A percentile compares a stretch with the other conserved stretches of the same genome.
Conservation (phyloP, 2,113 vertebrate species). For the Gorilla gorilla region DNA sequence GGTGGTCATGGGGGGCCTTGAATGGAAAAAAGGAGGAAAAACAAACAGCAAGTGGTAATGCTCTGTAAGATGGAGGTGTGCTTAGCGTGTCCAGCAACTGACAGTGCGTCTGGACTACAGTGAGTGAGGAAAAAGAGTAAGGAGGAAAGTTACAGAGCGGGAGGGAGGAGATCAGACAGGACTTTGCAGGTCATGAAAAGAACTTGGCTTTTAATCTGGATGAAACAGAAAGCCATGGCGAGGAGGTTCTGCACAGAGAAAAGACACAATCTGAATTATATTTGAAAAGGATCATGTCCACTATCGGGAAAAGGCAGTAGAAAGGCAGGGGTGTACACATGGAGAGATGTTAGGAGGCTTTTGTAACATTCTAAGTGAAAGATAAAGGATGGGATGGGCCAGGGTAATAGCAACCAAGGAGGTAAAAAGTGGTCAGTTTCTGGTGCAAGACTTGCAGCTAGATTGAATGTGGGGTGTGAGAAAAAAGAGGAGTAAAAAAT, state of each 20-base stretch:
- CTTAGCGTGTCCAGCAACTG: background rate
- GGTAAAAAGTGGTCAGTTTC: background rate
- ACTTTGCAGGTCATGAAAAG: background rate
- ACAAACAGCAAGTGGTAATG: background rate
- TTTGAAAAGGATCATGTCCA: background rate
- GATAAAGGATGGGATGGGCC: background rate
- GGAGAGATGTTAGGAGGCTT: background rate
- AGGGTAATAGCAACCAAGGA: background rate
- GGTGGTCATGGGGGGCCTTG: background rate
- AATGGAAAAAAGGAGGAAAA: background rate
- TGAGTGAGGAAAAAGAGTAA: fast-evolving
- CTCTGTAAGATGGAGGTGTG: background rate
- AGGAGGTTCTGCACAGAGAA: background rate
- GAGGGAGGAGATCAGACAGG: background rate
- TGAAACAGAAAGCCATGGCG: background rate
- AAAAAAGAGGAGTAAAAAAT: background rate
- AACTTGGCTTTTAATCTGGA: background rate
- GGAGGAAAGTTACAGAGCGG: fast-evolving
- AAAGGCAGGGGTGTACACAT: background rate
- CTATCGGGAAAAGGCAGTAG: background rate
- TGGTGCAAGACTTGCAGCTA: background rate
- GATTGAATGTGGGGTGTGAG: background rate
- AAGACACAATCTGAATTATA: background rate
- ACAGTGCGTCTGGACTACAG: background rate
- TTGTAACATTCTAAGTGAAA: background rate